phyloP scores from a whole-genome alignment of 2,888 invertebrate genomes.

The Hirtodrosophila duncani region DNA sequence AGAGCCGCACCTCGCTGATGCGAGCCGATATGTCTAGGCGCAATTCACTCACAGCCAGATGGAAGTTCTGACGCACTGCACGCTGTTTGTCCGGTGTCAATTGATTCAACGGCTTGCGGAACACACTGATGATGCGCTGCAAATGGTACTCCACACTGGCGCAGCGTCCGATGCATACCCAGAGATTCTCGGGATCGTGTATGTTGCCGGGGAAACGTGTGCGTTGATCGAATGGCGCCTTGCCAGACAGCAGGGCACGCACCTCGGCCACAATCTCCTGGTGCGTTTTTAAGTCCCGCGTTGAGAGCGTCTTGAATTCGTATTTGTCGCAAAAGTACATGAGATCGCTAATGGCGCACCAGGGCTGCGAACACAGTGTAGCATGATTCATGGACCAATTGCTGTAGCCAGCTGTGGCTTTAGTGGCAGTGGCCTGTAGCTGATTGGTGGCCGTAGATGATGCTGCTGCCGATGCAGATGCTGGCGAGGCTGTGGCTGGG shows the following conservation, averaged over 20 bases:
- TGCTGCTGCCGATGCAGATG: constrained; percentile 7
- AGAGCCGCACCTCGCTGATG: constrained; percentile 68
- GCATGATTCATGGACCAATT: constrained; percentile 70
- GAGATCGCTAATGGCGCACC: constrained; percentile 73
- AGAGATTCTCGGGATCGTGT: constrained; percentile 69
- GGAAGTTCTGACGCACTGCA: constrained; percentile 71
- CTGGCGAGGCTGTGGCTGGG: constrained; percentile 5
- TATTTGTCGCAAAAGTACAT: constrained; percentile 75
- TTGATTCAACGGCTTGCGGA: constrained; percentile 67
- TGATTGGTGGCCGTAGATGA: constrained; percentile 25
- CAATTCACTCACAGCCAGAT: constrained; percentile 69
- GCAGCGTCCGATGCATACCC: constrained; percentile 73
- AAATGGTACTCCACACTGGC: constrained; percentile 73
- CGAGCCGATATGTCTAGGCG: constrained; percentile 73
- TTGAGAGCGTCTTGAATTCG: constrained; percentile 68
- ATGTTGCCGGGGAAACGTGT: constrained; percentile 72
- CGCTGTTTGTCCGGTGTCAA: constrained; percentile 73
- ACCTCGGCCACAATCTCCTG: constrained; percentile 67
- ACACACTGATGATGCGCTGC: constrained; percentile 67
- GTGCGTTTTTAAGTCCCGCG: constrained; percentile 61
- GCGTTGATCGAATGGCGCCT: constrained; percentile 68
- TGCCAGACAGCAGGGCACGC: constrained; percentile 51
- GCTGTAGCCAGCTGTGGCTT: constrained; percentile 54
- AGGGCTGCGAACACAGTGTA: constrained; percentile 57
- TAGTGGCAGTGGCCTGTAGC: constrained; percentile 1